Evolutionary conservation across 2,888 invertebrate genomes (phyloP), one percentile per base, ranked within the genome.

Genomic region (Drosophila melanosoma): DNA sequence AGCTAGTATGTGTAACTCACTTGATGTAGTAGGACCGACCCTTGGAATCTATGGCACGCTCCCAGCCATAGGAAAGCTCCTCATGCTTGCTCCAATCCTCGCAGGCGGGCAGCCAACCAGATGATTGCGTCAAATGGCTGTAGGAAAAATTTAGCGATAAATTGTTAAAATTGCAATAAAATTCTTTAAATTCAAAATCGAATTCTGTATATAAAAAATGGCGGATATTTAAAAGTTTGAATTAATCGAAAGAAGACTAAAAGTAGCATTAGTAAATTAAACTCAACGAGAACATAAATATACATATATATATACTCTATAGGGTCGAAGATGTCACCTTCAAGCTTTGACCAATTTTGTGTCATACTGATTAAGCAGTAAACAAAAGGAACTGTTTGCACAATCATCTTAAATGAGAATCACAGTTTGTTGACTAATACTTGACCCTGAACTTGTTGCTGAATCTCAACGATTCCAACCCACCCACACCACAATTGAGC

Each of bases 31-130:
- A 97, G 62, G 96, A 94, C 88, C 96, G 95, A 80, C 96, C 96
- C 76, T 96, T 95, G 90, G 95, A 95, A 93, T 98, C 98, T 75
- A 96, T 93, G 32, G 97, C 98, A 91, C 96, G 95, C 92, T 98
- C 98, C 98, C 98, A 98, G 17, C 98, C 98, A 91, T 97, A 98
- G 0, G 98, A 98, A 68, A 98, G 94, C 54, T 96, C 95, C 67
- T 95, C 94, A 80, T 91, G 92, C 90, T 91, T 93, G 92, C 77
- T 94, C 98, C 98, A 98, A 90, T 96, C 95, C 92, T 97, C 97
- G 32, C 96, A 95, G 4, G 98, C 98, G 0, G 98, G 98, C 80
- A 98, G 93, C 98, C 98, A 98, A 87, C 96, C 96, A 1, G 97
- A 96, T 0, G 96, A 96, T 87, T 96, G 95, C 29, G 96, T 96